Percentiles rank a stretch among this genome's conserved stretches.
Evolutionary conservation across 1,140 invertebrate genomes (phyloP).

Genomic region (Watersipora subatra): DNA sequence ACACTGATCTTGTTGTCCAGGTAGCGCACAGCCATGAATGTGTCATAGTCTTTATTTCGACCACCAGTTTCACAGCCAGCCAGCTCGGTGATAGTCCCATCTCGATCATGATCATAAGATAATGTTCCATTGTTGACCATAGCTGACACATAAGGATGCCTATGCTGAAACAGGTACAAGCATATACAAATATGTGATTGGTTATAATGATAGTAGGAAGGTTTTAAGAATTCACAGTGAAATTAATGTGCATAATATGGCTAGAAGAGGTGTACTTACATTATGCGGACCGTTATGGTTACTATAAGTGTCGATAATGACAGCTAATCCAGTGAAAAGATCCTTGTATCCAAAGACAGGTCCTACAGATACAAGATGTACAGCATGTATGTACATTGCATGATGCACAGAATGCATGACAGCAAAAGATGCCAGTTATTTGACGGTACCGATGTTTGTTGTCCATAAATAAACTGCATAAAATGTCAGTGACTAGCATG

Average conservation of each 20-base stretch:
- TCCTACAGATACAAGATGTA: conserved; percentile 42
- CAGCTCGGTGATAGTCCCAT: conserved; percentile 93
- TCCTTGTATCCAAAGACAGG: conserved; percentile 90
- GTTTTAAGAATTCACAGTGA: no score
- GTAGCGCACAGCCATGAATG: conserved; percentile 77
- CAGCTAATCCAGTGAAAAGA: conserved; percentile 75
- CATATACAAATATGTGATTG: no score
- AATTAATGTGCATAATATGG: no score
- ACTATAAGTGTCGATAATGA: conserved; percentile 95
- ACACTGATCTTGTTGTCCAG: conserved; percentile 75
- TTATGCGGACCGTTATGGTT: conserved; percentile 98
- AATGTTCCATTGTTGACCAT: conserved; percentile 94
- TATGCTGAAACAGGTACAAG: conserved; percentile 54
- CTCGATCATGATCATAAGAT: conserved; percentile 91
- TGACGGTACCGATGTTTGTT: no score
- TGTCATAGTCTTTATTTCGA: conserved; percentile 80
- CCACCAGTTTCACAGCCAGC: conserved; percentile 73
- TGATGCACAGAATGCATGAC: no score
- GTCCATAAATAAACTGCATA: no score
- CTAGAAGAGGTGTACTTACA: no score
- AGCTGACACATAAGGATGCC: conserved; percentile 93
- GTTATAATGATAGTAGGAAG: no score
- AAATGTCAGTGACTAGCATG: no score
- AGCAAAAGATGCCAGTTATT: no score
- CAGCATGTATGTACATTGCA: background rate